Evolutionary conservation across 2,113 vertebrate species (phyloP), one percentile per base, ranked within the genome.

Genomic region (Ceuthmochares aereus): DNA sequence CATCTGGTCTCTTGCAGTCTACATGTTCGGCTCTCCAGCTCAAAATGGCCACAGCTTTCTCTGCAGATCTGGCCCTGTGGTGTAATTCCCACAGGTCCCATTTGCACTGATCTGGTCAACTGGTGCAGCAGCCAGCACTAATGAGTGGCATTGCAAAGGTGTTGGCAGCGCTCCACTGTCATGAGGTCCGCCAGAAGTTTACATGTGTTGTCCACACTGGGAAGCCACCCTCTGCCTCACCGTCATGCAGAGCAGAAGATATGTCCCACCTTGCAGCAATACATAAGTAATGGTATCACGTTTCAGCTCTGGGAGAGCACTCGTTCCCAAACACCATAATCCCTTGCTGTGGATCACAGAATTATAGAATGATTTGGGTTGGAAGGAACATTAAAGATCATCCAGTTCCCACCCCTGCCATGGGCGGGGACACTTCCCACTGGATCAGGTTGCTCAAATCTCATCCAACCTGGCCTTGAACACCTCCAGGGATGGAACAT

Each of bases 1-100:
- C 25, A 10, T 29, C 0, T 0, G 14, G 40, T 37, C 22, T 56
- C 21, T 52, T 66, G 0, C 11, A n/a, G 37, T 29, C 49, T 51
- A 23, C 0, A 0, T 10, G 13, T 45, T 34, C 13, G 32, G 2
- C 30, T 72, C 13, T 72, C 22, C 30, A 73, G 11, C 7, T 40
- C 43, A 58, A 27, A 59, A 56, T 4, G 21, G 14, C 32, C 49
- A 32, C 32, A 37, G 1, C 8, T 23, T 49, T 51, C 49, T 29
- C 19, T 42, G 29, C 22, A 55, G 23, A 25, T 26, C 16, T 3
- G 75, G 40, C 6, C 18, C 12, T 7, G 12, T 5, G 32, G 25
- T 6, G 14, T 23, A 14, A 14, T 52, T 66, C 45, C 66, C n/a
- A 52, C 27, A 12, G 14, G 32, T 14, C n/a, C 27, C 18, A 6